phyloP scores from a whole-genome alignment of 1,140 invertebrate genomes.

The Coenobita brevimanus region DNA sequence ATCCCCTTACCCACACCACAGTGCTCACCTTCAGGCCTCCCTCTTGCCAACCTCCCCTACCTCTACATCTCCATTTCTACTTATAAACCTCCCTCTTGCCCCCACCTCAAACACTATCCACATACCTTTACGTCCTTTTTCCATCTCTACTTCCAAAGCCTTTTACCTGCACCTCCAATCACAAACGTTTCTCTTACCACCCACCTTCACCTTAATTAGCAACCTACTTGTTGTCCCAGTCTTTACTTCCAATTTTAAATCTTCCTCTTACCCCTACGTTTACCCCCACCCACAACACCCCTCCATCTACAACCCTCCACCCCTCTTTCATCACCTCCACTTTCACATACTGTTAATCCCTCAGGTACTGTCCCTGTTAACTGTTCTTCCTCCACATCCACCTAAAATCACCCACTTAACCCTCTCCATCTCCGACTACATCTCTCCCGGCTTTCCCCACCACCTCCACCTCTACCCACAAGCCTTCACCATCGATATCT shows the following conservation, averaged over 20 bases:
- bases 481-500: not conserved
- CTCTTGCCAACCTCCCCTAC: not conserved
- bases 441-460: not conserved
- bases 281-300: not conserved
- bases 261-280: not conserved
- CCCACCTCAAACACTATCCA: too few relatives aligned
- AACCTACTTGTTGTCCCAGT: not conserved
- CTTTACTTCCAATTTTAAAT: not conserved
- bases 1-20: not conserved
- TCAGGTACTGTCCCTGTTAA: not conserved
- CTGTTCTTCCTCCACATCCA: not conserved
- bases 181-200: not conserved
- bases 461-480: not conserved
- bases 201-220: not conserved
- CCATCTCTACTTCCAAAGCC: too few relatives aligned
- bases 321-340: not conserved
- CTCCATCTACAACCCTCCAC: not conserved
- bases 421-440: not conserved
- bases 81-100: too few relatives aligned
- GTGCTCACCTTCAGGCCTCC: not conserved
- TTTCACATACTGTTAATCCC: not conserved
- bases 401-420: not conserved
- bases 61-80: not conserved
- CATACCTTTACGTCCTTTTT: too few relatives aligned
- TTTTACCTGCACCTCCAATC: too few relatives aligned